Base-by-base conservation (phyloP, 2,888 invertebrate genomes). In the Sialis lutaria region DNA sequence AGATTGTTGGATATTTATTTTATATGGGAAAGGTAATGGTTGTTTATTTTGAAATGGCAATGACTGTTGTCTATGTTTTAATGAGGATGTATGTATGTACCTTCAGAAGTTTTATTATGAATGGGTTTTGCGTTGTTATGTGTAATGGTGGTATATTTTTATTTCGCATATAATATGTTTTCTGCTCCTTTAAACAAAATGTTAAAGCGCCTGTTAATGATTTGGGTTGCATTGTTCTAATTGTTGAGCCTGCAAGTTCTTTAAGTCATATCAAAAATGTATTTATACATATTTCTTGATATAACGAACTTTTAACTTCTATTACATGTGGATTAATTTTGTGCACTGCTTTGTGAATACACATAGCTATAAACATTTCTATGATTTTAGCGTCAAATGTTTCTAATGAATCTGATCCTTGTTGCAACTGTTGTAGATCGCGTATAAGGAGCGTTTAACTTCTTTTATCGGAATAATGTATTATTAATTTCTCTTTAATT, bases 241-340 rank as follows among this genome's bases (percentile, higher is more conserved):
- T 52, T 6, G 48, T 53, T 31, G 54, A 50, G 8, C 54, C 53
- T 9, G 53, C 35, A 6, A 53, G 54, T 52, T 53, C 54, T 35
- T 46, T 53, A 6, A 55, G 41, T 4, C 53, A 51, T 4, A 42
- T 48, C n/a, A 54, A 12, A 35, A 54, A 54, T 3, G 39, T 37
- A 39, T 55, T 55, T 7, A 54, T 44, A 35, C 52, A 54, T 51
- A 55, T 53, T 49, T 54, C 53, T 6, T 50, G 12, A 43, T 47
- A 55, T 2, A 54, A 40, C 5, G 42, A 35, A 37, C 50, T 41
- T 48, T 55, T 54, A 30, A 9, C 34, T 6, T 34, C n/a, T 1
- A 55, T 48, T 22, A 55, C 53, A 6, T 48, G 51, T 33, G 6
- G 2, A 35, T 55, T 48, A 5, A 3, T 37, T 40, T 55, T 53